Evolutionary conservation across 2,888 invertebrate genomes (phyloP), one percentile per base, ranked within the genome.

Genomic region (Agrochola macilenta): DNA sequence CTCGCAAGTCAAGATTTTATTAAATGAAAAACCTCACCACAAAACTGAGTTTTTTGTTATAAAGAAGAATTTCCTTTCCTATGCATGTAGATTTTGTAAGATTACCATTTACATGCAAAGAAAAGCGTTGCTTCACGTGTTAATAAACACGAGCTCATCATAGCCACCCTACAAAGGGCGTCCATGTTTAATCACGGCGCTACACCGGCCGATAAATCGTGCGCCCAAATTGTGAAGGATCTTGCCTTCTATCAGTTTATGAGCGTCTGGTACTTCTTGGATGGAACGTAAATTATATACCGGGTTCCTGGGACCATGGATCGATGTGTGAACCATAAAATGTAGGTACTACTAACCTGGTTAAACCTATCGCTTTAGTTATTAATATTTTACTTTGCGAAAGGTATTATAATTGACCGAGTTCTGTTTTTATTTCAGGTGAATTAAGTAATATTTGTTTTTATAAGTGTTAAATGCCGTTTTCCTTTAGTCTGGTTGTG

Each of bases 101-200:
- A 80, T 69, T 69, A 39, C 30, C n/a, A 64, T 78, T 43, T 64
- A 43, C 52, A 69, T 74, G 65, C 60, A 74, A 66, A 68, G 35
- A 70, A 81, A 70, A 43, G 9, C 35, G 3, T 69, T 83, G 1
- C 26, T 83, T 64, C 23, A 58, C 63, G 58, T 79, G 64, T 78
- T 80, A 72, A 81, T 81, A 84, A 84, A 81, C 72, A 72, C 20
- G 26, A 70, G 69, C 39, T 68, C 73, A 73, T 85, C 73, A 77
- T 49, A 66, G 63, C 64, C 46, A 79, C 86, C 87, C 86, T 80
- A 83, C 79, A 54, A 79, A 14, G 79, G 82, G 76, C 86, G 89
- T 88, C 86, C 90, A 86, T 91, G 90, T 93, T 95, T 95, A 95
- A 95, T 95, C 95, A 95, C 91, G 90, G 71, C 87, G 90, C 85